Evolutionary conservation across 2,797 vertebrate species (phyloP), one percentile per base, ranked within the genome.

Genomic region (Hozukius guyotensis): DNA sequence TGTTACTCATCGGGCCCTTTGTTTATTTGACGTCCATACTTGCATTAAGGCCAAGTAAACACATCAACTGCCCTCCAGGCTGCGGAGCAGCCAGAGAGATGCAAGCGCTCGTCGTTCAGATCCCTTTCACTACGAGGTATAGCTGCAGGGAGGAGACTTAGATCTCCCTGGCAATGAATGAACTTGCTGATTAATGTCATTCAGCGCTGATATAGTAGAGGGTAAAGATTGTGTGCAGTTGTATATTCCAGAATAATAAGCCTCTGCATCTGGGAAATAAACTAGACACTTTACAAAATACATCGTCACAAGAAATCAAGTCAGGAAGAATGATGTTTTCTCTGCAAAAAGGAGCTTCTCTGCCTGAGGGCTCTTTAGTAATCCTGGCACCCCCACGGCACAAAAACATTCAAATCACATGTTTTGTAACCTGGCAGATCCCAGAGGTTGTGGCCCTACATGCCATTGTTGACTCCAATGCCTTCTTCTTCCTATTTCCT

Each of bases 11-110:
- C 91, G 80, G 68, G 84, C 83, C 86, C 27, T 72, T 55, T 84
- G 92, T 95, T 96, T 96, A 89, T 95, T 94, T 94, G 82, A 91
- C 86, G 92, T 93, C 80, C 86, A 91, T 93, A 89, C 86, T 88
- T 89, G 87, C 85, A 85, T 91, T 88, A 83, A 82, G 64, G 82
- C 91, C 82, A 82, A 87, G 85, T 90, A 93, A 94, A 94, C 87
- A 92, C 52, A 94, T 85, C 78, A 70, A 31, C 82, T 82, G 81
- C 72, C 80, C 87, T 84, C 75, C 67, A 55, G 80, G 67, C 71
- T 75, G 78, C 53, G 74, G 84, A 81, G 72, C 83, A 56, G 74
- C 77, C 71, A 69, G 80, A 87, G 69, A 87, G 77, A 88, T 56
- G 78, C 72, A 74, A 74, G 74, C 53, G 18, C 20, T n/a, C 20